Conservation (phyloP, 2,888 invertebrate species). For the Tholera decimalis region DNA sequence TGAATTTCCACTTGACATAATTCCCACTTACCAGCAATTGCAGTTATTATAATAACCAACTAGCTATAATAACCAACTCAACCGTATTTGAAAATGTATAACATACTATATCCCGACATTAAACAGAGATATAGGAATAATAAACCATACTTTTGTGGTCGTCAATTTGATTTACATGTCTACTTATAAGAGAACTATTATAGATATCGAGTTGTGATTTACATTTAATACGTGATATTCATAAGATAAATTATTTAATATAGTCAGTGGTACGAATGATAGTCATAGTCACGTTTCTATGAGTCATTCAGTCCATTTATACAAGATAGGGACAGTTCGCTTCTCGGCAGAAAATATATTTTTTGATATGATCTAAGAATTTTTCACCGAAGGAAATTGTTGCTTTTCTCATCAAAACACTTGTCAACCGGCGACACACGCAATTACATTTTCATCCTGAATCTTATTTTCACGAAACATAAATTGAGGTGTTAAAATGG, state of each 20-base stretch:
- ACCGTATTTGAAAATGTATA: conserved; percentile 29
- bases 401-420: conserved; percentile 75
- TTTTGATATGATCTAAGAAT: conserved; percentile 26
- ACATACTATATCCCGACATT: conserved; percentile 34
- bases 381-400: conserved; percentile 55
- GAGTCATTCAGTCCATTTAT: conserved; percentile 30
- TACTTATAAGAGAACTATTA: conserved; percentile 40
- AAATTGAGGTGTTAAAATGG: conserved; percentile 73
- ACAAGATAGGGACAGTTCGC: conserved; percentile 6
- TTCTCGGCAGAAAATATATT: conserved; percentile 19
- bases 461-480: conserved; percentile 76
- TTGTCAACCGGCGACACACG: conserved; percentile 79
- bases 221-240: conserved; percentile 41
- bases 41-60: conserved; percentile 5
- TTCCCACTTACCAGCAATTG: conserved; percentile 26
- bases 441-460: conserved; percentile 82
- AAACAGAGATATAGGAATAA: conserved; percentile 39
- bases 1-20: conserved; percentile 12
- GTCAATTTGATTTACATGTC: conserved; percentile 50
- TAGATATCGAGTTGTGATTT: conserved; percentile 56
- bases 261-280: conserved; percentile 43
- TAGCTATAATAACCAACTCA: conserved; percentile 20
- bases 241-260: conserved; percentile 30
- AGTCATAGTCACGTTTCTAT: conserved; percentile 36
- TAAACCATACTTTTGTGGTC: conserved; percentile 48